A percentile compares a stretch with the other conserved stretches of the same genome.
Conservation (phyloP, 2,888 invertebrate species). For the Scelioninae gen. 2 region DNA sequence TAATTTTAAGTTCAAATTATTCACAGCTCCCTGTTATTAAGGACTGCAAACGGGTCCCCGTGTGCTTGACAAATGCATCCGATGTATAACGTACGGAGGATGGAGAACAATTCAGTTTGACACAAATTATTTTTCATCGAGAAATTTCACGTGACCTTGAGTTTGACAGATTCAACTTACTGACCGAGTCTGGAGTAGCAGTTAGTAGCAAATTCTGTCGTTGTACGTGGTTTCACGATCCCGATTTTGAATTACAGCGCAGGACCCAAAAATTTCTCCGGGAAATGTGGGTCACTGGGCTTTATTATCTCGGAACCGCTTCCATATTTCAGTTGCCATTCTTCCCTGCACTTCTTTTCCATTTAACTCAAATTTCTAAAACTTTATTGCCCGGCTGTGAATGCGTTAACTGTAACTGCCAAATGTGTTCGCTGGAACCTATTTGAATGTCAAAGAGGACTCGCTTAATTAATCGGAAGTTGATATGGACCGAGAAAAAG, state of each 20-base stretch:
- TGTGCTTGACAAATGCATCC: background rate
- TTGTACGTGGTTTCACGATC: slow-evolving; percentile 46
- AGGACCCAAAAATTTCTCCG: slow-evolving; percentile 43
- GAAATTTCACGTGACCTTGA: slow-evolving; percentile 27
- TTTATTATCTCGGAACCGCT: slow-evolving; percentile 42
- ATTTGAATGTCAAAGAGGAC: too few relatives aligned
- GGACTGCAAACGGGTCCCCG: background rate
- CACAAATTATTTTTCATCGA: slow-evolving; percentile 15
- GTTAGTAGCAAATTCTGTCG: slow-evolving; percentile 38
- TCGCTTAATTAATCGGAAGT: too few relatives aligned
- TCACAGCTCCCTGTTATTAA: background rate
- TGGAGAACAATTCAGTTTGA: slow-evolving; percentile 1
- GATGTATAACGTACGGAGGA: background rate
- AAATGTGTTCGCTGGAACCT: background rate
- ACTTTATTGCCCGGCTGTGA: slow-evolving; percentile 1
- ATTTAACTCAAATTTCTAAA: slow-evolving; percentile 9
- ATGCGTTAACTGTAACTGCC: too few relatives aligned
- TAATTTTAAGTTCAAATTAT: too few relatives aligned
- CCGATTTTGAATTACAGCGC: slow-evolving; percentile 38
- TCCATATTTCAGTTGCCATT: slow-evolving; percentile 27
- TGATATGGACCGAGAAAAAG: too few relatives aligned
- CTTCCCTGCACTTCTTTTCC: slow-evolving; percentile 10
- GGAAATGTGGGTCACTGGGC: slow-evolving; percentile 56
- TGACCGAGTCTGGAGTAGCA: slow-evolving; percentile 52
- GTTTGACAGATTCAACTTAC: slow-evolving; percentile 32